A percentile compares a stretch with the other conserved stretches of the same genome.
These are phyloP conservation scores for Meleagris gallopavo DNA, from an alignment of 2,113 vertebrate species.

Conservation along the genomic window DNA sequence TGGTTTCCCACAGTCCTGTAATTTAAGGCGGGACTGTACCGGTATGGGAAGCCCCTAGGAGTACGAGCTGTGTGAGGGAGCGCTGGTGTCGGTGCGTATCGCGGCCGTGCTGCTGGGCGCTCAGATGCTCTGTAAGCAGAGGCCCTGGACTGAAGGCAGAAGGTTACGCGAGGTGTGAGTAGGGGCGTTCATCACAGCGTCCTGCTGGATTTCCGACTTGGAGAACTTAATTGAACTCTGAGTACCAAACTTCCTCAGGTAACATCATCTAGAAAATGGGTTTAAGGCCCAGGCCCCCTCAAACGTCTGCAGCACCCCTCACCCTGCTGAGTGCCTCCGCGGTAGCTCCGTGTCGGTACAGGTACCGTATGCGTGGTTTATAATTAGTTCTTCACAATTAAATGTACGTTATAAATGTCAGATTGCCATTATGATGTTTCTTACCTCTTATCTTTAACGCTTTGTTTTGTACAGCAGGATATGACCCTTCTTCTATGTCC, in stretches of 20 bases:
- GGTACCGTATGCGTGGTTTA: not conserved
- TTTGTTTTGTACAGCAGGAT: conserved; percentile 60
- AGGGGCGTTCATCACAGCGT: not conserved
- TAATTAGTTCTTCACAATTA: not conserved
- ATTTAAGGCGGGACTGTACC: not conserved
- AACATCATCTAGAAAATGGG: not conserved
- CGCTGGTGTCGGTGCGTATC: not conserved
- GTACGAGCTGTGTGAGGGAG: not conserved
- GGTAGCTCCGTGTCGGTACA: not conserved
- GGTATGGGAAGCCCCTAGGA: not conserved
- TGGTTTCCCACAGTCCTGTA: not conserved
- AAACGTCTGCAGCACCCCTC: not conserved
- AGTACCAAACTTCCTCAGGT: not conserved
- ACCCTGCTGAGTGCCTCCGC: not conserved
- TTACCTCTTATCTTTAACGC: conserved; percentile 28
- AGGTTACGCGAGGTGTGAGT: not conserved
- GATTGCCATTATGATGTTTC: not conserved
- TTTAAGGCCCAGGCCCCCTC: not conserved
- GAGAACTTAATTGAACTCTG: not conserved
- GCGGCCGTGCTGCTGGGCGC: accelerated
- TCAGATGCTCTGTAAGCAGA: not conserved
- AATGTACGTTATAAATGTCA: not conserved
- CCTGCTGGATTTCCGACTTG: not conserved
- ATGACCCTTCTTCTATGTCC: conserved; percentile 52
- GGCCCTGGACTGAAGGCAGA: no score